phyloP scores from a whole-genome alignment of 2,888 invertebrate species.

The Lobophora halterata region DNA sequence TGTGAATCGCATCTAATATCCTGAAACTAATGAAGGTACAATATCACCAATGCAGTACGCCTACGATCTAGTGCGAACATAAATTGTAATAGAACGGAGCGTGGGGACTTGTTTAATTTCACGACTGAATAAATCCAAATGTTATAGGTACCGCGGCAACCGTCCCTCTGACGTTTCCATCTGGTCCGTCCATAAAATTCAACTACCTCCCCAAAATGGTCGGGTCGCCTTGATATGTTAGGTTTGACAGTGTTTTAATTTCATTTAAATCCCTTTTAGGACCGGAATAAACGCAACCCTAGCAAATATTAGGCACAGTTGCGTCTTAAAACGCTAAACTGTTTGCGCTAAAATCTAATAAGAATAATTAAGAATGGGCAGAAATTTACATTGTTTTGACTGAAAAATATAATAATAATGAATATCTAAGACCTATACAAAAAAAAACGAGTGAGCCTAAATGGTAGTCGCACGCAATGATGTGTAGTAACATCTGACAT shows the following conservation, averaged over 20 bases:
- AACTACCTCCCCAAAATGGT: conserved; percentile 42
- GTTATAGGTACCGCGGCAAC: conserved; percentile 63
- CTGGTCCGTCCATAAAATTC: conserved; percentile 64
- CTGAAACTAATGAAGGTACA: conserved; percentile 63
- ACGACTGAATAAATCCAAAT: conserved; percentile 79
- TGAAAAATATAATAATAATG: too few species aligned
- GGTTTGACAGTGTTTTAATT: conserved; percentile 22
- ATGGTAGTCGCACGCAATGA: too few species aligned
- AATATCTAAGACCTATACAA: too few species aligned
- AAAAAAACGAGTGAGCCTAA: too few species aligned
- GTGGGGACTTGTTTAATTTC: conserved; percentile 75
- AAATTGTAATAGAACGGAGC: conserved; percentile 73
- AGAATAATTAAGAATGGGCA: too few species aligned
- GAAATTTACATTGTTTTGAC: too few species aligned
- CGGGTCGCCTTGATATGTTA: conserved; percentile 24
- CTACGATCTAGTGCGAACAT: conserved; percentile 75
- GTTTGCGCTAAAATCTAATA: too few species aligned
- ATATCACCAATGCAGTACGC: conserved; percentile 48
- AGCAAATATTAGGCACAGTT: too few species aligned
- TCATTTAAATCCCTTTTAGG: conserved; percentile 14
- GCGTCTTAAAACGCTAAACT: too few species aligned
- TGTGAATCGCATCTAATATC: conserved; percentile 17
- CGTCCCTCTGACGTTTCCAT: conserved; percentile 52
- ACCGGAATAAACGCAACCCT: conserved; percentile 3
- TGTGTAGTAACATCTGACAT: too few species aligned